A percentile compares a stretch with the other conserved stretches of the same genome.
Evolutionary conservation across 2,888 invertebrate species (phyloP).

Genomic region (Melanostoma scalare): DNA sequence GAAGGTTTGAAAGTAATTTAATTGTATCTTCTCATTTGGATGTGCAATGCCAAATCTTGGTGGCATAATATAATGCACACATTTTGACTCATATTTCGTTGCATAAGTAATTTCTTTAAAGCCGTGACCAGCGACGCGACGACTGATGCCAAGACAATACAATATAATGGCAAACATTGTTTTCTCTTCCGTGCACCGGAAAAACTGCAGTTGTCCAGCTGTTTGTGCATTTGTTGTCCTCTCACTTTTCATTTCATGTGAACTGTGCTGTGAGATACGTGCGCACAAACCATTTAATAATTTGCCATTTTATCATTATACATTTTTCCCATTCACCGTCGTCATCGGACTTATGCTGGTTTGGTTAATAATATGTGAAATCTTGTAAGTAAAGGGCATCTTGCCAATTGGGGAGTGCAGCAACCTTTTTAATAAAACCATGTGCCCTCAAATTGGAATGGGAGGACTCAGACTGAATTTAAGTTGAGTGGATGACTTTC

Average conservation of each 20-base stretch:
- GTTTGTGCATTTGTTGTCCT: conserved; percentile 43
- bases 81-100: conserved; percentile 43
- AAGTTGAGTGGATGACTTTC: conserved; percentile 4
- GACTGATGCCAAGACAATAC: conserved; percentile 41
- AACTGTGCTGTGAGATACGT: conserved; percentile 19
- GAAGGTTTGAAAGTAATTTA: conserved; percentile 2
- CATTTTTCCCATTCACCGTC: conserved; percentile 46
- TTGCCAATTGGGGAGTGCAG: conserved; percentile 56
- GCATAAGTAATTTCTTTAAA: conserved; percentile 37
- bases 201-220: conserved; percentile 44
- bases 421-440: conserved; percentile 9
- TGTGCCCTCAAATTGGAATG: conserved; percentile 27
- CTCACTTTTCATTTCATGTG: conserved; percentile 42
- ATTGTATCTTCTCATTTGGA: not conserved
- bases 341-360: not conserved
- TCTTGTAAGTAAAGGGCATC: conserved; percentile 51
- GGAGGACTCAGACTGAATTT: not conserved
- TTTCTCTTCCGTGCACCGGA: conserved; percentile 50
- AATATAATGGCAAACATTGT: conserved; percentile 15
- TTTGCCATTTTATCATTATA: conserved; percentile 30
- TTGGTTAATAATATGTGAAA: conserved; percentile 29
- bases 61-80: not conserved
- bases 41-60: not conserved
- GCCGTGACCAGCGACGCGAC: not conserved
- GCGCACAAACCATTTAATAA: conserved; percentile 37